phyloP scores from a whole-genome alignment of 1,140 invertebrate genomes.

The Macrosteles quadrilineatus region DNA sequence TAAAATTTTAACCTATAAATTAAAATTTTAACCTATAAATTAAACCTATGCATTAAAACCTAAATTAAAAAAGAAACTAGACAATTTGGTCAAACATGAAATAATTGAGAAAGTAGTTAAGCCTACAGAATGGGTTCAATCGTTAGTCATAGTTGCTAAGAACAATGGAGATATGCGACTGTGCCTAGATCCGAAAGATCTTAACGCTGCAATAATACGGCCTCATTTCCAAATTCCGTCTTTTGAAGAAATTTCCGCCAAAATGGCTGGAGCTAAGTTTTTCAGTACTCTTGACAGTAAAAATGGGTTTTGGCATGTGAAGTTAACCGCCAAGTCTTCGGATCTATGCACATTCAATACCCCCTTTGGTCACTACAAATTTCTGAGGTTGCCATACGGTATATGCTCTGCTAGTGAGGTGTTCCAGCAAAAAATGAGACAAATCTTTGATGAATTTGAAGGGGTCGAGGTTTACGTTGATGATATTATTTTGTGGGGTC shows the following conservation, averaged over 20 bases:
- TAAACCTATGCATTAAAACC: no score
- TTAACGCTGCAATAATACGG: constrained; percentile 53
- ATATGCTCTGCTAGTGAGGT: constrained; percentile 48
- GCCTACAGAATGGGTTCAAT: constrained; percentile 52
- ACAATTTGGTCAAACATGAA: constrained; percentile 38
- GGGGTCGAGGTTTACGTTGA: constrained; percentile 44
- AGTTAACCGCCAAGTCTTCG: constrained; percentile 45
- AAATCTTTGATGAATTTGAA: constrained; percentile 46
- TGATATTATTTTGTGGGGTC: constrained; percentile 44
- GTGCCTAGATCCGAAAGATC: constrained; percentile 54
- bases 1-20: no score
- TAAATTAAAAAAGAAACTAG: constrained; percentile 33
- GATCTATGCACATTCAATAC: constrained; percentile 50
- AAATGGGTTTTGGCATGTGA: constrained; percentile 52
- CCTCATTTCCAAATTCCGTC: constrained; percentile 49
- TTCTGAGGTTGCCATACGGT: constrained; percentile 46
- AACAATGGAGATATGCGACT: constrained; percentile 50
- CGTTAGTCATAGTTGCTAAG: constrained; percentile 51
- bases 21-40: no score
- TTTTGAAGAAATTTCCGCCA: constrained; percentile 48
- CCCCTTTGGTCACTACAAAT: constrained; percentile 46
- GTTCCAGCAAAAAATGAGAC: constrained; percentile 46
- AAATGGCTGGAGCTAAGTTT: constrained; percentile 47
- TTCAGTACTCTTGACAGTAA: constrained; percentile 54
- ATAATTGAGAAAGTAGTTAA: constrained; percentile 44